These are phyloP conservation scores for Seladonia tumulorum DNA, from an alignment of 2,888 invertebrate genomes.

Conservation along the genomic window DNA sequence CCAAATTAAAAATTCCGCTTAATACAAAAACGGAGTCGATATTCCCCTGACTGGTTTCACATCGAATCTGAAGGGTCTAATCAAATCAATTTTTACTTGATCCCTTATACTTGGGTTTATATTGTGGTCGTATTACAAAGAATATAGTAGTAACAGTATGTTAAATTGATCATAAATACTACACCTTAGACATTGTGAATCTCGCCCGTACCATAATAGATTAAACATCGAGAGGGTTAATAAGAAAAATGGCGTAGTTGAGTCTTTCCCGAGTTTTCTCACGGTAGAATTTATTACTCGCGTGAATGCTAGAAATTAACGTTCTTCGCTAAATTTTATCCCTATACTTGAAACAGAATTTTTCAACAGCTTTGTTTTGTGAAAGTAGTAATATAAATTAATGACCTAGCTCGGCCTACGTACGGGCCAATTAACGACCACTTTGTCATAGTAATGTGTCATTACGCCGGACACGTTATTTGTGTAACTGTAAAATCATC, in stretches of 20 bases:
- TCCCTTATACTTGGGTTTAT: too few species aligned
- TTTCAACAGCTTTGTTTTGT: not conserved
- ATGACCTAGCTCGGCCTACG: not conserved
- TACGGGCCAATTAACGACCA: not conserved
- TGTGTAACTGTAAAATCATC: slow-evolving; percentile 1
- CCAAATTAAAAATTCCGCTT: too few species aligned
- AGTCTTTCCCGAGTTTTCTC: not conserved
- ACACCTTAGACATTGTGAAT: too few species aligned
- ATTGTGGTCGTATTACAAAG: too few species aligned
- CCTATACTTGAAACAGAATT: not conserved
- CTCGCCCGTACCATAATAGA: too few species aligned
- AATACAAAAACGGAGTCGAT: too few species aligned
- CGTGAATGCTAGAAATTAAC: not conserved
- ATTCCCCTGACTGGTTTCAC: too few species aligned
- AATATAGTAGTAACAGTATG: too few species aligned
- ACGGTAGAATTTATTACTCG: not conserved
- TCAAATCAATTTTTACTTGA: too few species aligned
- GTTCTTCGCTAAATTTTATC: not conserved
- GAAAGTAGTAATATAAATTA: not conserved
- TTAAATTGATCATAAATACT: too few species aligned
- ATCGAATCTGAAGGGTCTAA: too few species aligned
- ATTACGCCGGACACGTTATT: not conserved
- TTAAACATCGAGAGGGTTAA: not conserved
- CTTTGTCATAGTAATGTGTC: not conserved
- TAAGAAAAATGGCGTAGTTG: not conserved